Base-by-base conservation (phyloP, 2,888 invertebrate species). In the Spodoptera exigua region DNA sequence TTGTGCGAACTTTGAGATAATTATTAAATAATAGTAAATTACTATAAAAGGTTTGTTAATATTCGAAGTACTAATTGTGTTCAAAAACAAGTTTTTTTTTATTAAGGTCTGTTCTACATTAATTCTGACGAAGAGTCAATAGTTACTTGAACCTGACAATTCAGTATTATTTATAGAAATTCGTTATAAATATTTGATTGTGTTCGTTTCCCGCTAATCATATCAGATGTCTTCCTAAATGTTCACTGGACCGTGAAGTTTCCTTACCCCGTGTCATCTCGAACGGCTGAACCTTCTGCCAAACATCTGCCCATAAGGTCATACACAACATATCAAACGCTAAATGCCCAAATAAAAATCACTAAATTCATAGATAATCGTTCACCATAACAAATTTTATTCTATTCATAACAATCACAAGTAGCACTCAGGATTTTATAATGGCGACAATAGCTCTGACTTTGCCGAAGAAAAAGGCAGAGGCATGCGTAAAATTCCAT, bases 401-500 rank as follows among this genome's bases (percentile, higher is more conserved):
- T 80, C 81, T 71, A 86, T 88, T 86, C 85, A 81, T 70, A 80
- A 80, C 76, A 83, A 70, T 76, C 68, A 81, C 81, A 88, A 90
- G 90, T 89, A 88, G 89, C 89, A 83, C 87, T 89, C 81, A 56
- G 32, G 67, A 70, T 72, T 79, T 39, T 46, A 76, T 70, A 68
- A 74, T 65, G 82, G 82, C 82, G 86, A 89, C 89, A 89, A 87
- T 80, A 70, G 77, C 84, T 89, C 87, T 89, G 86, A 86, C 87
- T 87, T 80, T 56, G 68, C 66, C 63, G 58, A 73, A 60, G 61
- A 80, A 80, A 85, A 84, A 81, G 61, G 58, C 74, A 84, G 81
- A 89, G 91, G 91, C 92, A 90, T 81, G 90, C 91, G 87, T 90
- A 84, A 91, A 89, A 92, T 91, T 89, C 87, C 63, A 80, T 76